Percentiles rank a stretch among this genome's conserved stretches.
These are phyloP conservation scores for Himalopsyche japonica DNA, from an alignment of 2,888 invertebrate species.

Conservation along the genomic window DNA sequence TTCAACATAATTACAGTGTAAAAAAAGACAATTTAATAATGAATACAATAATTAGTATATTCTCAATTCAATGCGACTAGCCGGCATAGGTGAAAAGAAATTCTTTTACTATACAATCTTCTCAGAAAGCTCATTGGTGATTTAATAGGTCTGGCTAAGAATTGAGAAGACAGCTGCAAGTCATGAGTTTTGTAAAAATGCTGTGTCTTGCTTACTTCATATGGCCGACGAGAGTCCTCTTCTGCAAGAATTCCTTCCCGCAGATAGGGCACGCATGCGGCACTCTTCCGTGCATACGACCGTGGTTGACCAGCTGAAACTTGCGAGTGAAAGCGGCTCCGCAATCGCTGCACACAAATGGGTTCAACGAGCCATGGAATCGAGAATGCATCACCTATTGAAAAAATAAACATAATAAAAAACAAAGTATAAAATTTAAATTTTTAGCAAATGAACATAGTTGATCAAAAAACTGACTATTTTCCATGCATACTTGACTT, in stretches of 20 bases:
- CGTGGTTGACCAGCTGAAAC: conserved; percentile 85
- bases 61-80: no score
- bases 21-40: no score
- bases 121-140: not conserved
- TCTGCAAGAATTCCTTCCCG: conserved; percentile 84
- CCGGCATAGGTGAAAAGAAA: not conserved
- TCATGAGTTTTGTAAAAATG: not conserved
- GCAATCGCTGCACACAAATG: conserved; percentile 92
- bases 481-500: no score
- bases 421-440: no score
- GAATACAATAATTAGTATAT: no score
- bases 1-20: no score
- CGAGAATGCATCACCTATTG: conserved; percentile 78
- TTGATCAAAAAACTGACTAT: no score
- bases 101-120: no score
- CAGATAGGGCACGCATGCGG: conserved; percentile 82
- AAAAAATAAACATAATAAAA: no score
- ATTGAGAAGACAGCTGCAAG: not conserved
- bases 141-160: not conserved
- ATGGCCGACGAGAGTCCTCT: conserved; percentile 79
- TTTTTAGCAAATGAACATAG: no score
- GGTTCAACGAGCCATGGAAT: conserved; percentile 94
- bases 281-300: conserved; percentile 76
- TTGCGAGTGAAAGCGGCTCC: conserved; percentile 82
- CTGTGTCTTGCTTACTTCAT: conserved; percentile 62